Base-by-base conservation (phyloP, 1,140 invertebrate species). In the Rhopalosiphum padi region DNA sequence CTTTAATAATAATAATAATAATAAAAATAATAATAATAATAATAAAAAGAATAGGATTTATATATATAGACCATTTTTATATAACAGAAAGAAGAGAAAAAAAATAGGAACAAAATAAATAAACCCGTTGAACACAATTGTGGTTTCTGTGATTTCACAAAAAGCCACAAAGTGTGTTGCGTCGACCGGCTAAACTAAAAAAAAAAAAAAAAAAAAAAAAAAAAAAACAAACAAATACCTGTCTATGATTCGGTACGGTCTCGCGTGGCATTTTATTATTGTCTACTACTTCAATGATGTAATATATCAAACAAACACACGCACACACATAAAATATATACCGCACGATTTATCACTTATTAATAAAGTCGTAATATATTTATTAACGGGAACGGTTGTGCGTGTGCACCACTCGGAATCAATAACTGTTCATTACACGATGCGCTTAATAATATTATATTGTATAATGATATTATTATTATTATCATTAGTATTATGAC, bases 1-100 rank as follows among this genome's bases (percentile, higher is more conserved):
- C 89, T 90, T 90, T 90, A 90, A 90, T 90, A 90, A 90, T 68
- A 90, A 86, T 46, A 86, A 86, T 51, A 51, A 82, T 82, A 82
- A 37, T 35, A 77, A 35, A 18, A 82, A 68, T 15, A 77, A 83
- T n/a, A n/a, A 82, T 82, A 82, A 37, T 35, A 82, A 37, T 35
- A 82, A 68, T 18, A 77, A 85, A 90, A 35, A 88, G 41, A 55
- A 46, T 55, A 55, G 88, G 35, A 60, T 90, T 90, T 60, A 90
- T 89, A 89, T 89, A 37, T 87, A 68, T 2, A 46, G 18, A 43
- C 15, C 11, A 37, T 89, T 89, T 89, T 89, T 89, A 89, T 89
- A 89, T 55, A 55, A 89, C 30, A 55, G 25, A 55, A 89, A 51
- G 41, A 90, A 60, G 68, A 60, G 41, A 55, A 90, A 41, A 88